Evolutionary conservation across 1,140 invertebrate genomes (phyloP).

Genomic region (Sycophaga agraensis): DNA sequence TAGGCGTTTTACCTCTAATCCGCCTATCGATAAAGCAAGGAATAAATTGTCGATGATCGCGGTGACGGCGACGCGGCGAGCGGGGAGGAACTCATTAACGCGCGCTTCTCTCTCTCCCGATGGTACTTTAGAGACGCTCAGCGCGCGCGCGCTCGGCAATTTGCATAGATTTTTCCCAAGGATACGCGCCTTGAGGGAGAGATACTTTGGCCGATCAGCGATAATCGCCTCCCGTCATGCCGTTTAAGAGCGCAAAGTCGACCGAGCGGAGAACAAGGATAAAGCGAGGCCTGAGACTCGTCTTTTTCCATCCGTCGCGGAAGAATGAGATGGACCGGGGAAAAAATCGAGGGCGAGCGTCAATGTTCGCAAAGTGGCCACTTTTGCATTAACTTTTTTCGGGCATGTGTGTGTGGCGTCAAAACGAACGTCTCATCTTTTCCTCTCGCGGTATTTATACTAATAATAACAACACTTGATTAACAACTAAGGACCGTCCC

Average conservation of each 20-base stretch:
- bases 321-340: background rate
- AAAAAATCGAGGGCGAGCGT: too few species aligned
- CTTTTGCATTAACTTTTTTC: too few species aligned
- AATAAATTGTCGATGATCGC: background rate
- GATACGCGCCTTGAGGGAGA: slow-evolving; percentile 6
- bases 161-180: slow-evolving; percentile 27
- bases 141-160: background rate
- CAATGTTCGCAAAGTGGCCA: too few species aligned
- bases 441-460: too few species aligned
- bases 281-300: background rate
- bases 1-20: background rate
- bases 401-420: too few species aligned
- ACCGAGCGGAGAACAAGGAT: background rate
- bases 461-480: too few species aligned
- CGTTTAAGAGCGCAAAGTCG: slow-evolving; percentile 1
- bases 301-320: background rate
- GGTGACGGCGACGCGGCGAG: too few species aligned
- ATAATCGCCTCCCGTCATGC: slow-evolving; percentile 13
- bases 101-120: background rate
- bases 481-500: too few species aligned
- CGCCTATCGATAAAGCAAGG: background rate
- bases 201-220: slow-evolving; percentile 5
- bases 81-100: slow-evolving; percentile 20
- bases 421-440: too few species aligned
- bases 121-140: background rate